These are phyloP conservation scores for Deladenus siricidicola DNA, from an alignment of 2,888 invertebrate species.

Conservation along the genomic window DNA sequence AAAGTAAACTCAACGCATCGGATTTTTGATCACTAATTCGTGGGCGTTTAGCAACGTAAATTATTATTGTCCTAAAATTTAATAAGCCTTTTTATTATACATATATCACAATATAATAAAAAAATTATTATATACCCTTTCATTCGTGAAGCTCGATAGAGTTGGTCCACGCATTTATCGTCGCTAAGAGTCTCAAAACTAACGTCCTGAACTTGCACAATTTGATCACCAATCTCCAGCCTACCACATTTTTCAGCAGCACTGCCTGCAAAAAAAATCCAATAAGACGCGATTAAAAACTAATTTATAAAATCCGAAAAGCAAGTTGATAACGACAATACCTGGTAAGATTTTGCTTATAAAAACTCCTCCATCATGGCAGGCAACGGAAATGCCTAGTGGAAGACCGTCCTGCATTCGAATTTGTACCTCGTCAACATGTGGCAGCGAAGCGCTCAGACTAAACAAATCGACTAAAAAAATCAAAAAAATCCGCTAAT, in stretches of 20 bases:
- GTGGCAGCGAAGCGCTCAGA: constrained; percentile 34
- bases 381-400: constrained; percentile 42
- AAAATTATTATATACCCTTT: not conserved
- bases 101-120: not conserved
- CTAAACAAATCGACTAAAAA: too few relatives aligned
- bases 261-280: constrained; percentile 20
- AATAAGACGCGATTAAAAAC: not conserved
- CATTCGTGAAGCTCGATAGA: constrained; percentile 20
- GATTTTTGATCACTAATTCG: constrained; percentile 28
- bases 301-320: not conserved
- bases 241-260: constrained; percentile 38
- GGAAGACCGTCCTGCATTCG: constrained; percentile 32
- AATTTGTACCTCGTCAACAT: constrained; percentile 42
- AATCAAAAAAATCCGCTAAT: too few relatives aligned
- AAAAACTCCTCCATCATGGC: constrained; percentile 44
- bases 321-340: not conserved
- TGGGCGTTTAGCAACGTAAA: constrained; percentile 38
- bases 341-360: constrained; percentile 36
- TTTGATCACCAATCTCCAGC: constrained; percentile 48
- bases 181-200: constrained; percentile 44
- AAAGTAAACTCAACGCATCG: constrained; percentile 40
- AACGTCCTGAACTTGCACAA: constrained; percentile 40
- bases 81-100: not conserved
- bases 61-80: constrained; percentile 36
- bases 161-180: constrained; percentile 33